Conservation (phyloP, 2,888 invertebrate genomes). For the Drosophila histrio region DNA sequence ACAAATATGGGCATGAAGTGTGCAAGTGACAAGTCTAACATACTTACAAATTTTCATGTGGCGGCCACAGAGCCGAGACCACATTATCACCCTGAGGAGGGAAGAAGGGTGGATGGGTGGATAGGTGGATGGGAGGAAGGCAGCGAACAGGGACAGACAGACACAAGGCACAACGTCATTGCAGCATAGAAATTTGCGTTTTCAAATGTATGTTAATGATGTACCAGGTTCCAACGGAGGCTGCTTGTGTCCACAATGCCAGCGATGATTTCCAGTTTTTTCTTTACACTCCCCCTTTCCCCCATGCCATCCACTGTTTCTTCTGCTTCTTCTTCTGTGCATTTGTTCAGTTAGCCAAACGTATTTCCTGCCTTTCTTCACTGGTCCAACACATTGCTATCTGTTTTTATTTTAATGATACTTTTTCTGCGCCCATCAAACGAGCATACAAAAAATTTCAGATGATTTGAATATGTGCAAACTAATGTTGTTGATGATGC, state of each 20-base stretch:
- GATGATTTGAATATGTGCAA: slow-evolving; percentile 73
- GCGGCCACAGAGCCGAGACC: slow-evolving; percentile 46
- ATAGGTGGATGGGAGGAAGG: not conserved
- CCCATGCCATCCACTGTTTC: too few relatives aligned
- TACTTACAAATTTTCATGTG: slow-evolving; percentile 77
- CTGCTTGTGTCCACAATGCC: slow-evolving; percentile 7
- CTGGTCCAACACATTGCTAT: slow-evolving; percentile 57
- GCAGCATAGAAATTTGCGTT: slow-evolving; percentile 67
- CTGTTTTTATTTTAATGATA: slow-evolving; percentile 73
- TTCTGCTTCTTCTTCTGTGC: not conserved
- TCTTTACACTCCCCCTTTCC: not conserved
- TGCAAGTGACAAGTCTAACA: slow-evolving; percentile 81
- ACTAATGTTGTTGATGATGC: slow-evolving; percentile 68
- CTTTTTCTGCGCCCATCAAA: slow-evolving; percentile 24
- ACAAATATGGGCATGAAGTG: slow-evolving; percentile 81
- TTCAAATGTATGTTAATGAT: slow-evolving; percentile 80
- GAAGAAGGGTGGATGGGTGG: not conserved
- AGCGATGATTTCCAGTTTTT: slow-evolving; percentile 67
- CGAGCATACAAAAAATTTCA: slow-evolving; percentile 5
- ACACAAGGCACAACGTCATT: slow-evolving; percentile 30
- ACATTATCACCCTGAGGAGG: slow-evolving; percentile 54
- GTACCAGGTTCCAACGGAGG: slow-evolving; percentile 40
- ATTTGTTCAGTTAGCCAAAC: slow-evolving; percentile 58
- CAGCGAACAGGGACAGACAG: not conserved
- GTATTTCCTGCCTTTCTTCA: slow-evolving; percentile 68